These are phyloP conservation scores for Hemaris fuciformis DNA, from an alignment of 2,888 invertebrate genomes.

Conservation along the genomic window DNA sequence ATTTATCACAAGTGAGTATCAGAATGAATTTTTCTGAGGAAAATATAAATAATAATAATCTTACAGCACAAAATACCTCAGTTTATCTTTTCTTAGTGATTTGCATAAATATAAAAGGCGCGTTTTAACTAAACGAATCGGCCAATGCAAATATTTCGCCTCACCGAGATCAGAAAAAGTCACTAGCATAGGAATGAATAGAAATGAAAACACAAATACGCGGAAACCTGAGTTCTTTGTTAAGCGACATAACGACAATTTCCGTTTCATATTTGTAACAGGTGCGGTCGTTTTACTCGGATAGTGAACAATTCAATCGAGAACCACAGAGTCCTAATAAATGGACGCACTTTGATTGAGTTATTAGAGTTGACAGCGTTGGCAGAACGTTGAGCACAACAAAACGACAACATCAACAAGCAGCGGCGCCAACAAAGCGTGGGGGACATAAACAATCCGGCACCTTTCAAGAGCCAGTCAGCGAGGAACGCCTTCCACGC, in stretches of 20 bases:
- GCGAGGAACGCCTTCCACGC: conserved; percentile 89
- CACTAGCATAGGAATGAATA: not conserved
- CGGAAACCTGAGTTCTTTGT: not conserved
- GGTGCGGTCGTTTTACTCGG: not conserved
- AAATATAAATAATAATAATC: not conserved
- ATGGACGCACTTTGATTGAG: not conserved
- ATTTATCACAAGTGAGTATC: no score
- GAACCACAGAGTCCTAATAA: not conserved
- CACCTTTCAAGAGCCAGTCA: conserved; percentile 83
- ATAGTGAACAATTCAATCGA: not conserved
- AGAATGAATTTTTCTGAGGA: no score
- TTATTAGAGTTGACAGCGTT: not conserved
- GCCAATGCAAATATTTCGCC: not conserved
- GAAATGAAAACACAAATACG: not conserved
- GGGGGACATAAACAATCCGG: conserved; percentile 61
- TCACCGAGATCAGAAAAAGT: not conserved
- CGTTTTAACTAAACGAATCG: not conserved
- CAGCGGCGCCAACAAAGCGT: conserved; percentile 36
- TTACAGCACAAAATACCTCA: no score
- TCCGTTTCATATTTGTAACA: not conserved
- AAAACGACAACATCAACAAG: conserved; percentile 46
- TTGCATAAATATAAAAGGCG: not conserved
- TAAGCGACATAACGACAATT: not conserved
- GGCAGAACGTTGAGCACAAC: conserved; percentile 28
- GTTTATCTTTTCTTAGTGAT: not conserved